Conservation (phyloP, 2,888 invertebrate species). For the Falcaria lacertinaria region DNA sequence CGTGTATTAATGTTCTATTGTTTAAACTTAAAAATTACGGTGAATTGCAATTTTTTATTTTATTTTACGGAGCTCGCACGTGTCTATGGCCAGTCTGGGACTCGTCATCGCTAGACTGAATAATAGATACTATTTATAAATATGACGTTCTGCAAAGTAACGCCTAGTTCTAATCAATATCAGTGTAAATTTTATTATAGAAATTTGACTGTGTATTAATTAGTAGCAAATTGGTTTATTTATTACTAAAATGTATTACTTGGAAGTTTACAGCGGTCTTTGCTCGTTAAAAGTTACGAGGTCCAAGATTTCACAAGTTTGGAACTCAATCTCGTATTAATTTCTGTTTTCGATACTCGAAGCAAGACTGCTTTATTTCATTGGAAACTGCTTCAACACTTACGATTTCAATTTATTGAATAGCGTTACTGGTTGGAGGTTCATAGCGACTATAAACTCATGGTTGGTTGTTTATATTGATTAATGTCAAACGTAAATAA, state of each 20-base stretch:
- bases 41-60: no score
- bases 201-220: neutral
- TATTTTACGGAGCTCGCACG: no score
- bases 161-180: no score
- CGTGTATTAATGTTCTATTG: no score
- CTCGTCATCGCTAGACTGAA: no score
- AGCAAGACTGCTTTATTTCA: neutral
- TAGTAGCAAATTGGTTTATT: constrained; percentile 13
- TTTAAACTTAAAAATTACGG: no score
- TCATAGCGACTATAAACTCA: neutral
- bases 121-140: no score
- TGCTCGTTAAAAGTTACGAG: constrained; percentile 21
- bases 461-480: neutral
- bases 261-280: constrained; percentile 18
- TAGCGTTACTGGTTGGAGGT: neutral
- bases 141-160: no score
- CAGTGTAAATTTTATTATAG: no score
- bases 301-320: constrained; percentile 22
- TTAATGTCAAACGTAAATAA: neutral
- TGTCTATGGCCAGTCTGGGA: no score
- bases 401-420: neutral
- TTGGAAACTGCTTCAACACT: neutral
- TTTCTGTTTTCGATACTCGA: constrained; percentile 26
- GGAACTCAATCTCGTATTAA: constrained; percentile 25
- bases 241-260: constrained; percentile 18